Evolutionary conservation across 2,888 invertebrate genomes (phyloP), one percentile per base, ranked within the genome.

Genomic region (Taphrorychus bicolor): DNA sequence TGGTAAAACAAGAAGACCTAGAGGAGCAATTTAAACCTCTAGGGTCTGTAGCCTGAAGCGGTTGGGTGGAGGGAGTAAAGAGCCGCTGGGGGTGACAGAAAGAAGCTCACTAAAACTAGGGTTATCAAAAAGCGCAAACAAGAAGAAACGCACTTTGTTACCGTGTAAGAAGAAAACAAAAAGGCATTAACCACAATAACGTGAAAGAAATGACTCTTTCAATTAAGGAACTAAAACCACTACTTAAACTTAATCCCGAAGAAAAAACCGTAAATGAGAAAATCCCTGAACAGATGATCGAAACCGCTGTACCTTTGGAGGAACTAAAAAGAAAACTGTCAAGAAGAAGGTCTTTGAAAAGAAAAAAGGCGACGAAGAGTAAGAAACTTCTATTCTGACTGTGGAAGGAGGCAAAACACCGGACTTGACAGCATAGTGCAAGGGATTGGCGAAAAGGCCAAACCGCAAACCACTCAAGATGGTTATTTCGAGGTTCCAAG

Each of bases 81-180:
- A 18, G 78, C 77, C 0, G 71, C 76, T 59, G 73, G 76, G 4
- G 77, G 75, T 1, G 53, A 71, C 17, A 70, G 71, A 56, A 77
- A 74, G 66, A 77, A 59, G 70, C 73, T 59, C 11, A 76, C 77
- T 9, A 83, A 80, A 71, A 82, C 79, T 48, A 75, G 78, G 60
- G 74, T 77, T 5, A 78, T 82, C 45, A 78, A 78, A 66, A 81
- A 80, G 71, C 77, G 75, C 17, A 77, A 77, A 70, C 75, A 80
- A 71, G 77, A 77, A 59, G 74, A 70, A 40, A 80, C 80, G 0
- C 66, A 79, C 22, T 78, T 79, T 14, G 74, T 78, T 18, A 73
- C 73, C 4, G 75, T 79, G 51, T 77, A 78, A 61, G 71, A 73
- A 67, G 76, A 78, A 70, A 76, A 76, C 4, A 75, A 77, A 69